phyloP scores from a whole-genome alignment of 2,888 invertebrate species.

The Rhaphigaster nebulosa region DNA sequence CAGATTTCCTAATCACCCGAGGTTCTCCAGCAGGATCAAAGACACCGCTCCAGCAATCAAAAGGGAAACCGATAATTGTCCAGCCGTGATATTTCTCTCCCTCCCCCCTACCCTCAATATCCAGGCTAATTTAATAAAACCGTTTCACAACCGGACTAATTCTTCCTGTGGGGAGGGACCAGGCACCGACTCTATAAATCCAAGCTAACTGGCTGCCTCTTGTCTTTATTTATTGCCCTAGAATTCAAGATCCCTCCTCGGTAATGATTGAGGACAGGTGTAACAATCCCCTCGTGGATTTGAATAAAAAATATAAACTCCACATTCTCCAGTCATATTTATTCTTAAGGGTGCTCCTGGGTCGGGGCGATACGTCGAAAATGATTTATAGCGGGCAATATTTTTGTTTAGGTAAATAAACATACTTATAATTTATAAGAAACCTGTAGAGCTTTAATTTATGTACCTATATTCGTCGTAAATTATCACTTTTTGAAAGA shows the following conservation, averaged over 20 bases:
- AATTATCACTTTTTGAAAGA: not conserved
- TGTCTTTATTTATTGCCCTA: constrained; percentile 50
- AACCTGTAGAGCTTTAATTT: not conserved
- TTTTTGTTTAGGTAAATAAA: not conserved
- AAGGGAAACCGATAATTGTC: constrained; percentile 37
- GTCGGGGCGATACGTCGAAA: not conserved
- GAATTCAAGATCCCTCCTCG: constrained; percentile 48
- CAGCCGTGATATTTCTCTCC: constrained; percentile 10
- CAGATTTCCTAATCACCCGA: not conserved
- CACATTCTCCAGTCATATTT: not conserved
- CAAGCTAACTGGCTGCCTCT: constrained; percentile 50
- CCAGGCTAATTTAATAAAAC: constrained; percentile 57
- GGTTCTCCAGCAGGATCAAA: not conserved
- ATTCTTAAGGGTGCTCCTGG: not conserved
- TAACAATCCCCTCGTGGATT: constrained; percentile 38
- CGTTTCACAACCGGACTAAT: constrained; percentile 57
- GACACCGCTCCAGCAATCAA: constrained; percentile 32
- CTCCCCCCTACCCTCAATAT: not conserved
- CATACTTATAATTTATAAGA: not conserved
- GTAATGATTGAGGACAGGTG: constrained; percentile 53
- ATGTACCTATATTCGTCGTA: not conserved
- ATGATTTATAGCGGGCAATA: not conserved
- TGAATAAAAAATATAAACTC: constrained; percentile 52
- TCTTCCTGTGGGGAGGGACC: not conserved
- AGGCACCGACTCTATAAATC: constrained; percentile 39